phyloP scores from a whole-genome alignment of 2,113 vertebrate genomes.

The Felis chaus region DNA sequence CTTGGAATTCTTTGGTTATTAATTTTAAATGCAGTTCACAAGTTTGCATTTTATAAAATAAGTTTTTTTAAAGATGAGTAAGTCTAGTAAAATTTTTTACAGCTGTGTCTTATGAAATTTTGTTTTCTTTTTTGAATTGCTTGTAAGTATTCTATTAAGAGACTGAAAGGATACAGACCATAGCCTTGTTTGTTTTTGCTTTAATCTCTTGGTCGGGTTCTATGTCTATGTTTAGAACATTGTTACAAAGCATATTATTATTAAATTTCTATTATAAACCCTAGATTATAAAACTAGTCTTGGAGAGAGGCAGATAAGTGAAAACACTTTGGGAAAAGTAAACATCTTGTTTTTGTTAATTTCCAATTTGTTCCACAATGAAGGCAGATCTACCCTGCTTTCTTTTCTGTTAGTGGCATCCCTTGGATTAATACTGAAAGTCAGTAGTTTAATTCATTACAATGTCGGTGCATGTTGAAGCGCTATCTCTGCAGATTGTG shows the following conservation, averaged over 20 bases:
- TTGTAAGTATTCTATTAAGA: not conserved
- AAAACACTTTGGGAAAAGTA: not conserved
- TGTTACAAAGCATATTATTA: not conserved
- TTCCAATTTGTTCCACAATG: conserved; percentile 23
- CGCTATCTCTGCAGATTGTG: conserved; percentile 12
- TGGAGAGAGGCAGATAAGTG: not conserved
- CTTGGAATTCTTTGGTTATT: conserved; percentile 69
- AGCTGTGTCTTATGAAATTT: conserved; percentile 28
- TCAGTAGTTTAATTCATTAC: not conserved
- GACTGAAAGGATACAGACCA: not conserved
- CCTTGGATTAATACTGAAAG: conserved; percentile 1
- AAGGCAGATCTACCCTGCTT: not conserved
- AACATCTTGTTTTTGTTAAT: conserved; percentile 59
- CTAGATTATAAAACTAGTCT: not conserved
- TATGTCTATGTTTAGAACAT: not conserved
- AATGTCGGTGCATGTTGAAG: not conserved
- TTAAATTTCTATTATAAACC: not conserved
- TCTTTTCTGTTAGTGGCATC: not conserved
- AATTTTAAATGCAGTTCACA: conserved; percentile 65
- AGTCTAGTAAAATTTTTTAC: conserved; percentile 36
- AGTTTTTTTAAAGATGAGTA: not conserved
- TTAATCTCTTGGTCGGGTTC: not conserved
- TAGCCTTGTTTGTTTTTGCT: not conserved
- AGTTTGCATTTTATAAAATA: conserved; percentile 39
- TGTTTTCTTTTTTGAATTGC: conserved; percentile 40